Evolutionary conservation across 1,140 invertebrate species (phyloP), one percentile per base, ranked within the genome.

Genomic region (Drusus annulatus): DNA sequence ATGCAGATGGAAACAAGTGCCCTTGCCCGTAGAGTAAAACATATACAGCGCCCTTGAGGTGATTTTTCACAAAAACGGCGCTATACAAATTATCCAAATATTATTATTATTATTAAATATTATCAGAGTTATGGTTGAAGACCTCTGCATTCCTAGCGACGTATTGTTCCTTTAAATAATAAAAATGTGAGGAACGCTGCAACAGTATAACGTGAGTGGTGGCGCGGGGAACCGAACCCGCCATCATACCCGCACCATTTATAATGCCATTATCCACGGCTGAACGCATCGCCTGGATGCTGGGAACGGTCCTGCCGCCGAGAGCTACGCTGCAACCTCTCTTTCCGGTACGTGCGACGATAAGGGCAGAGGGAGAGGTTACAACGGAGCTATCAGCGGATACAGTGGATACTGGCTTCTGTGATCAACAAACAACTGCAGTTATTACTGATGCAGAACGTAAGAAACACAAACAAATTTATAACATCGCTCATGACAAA

Each of bases 261-360:
- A 69, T 69, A 69, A 69, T 69, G 65, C 65, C 65, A 69, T 69
- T 69, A 69, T 69, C 1, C 65, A 69, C 65, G 65, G 65, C 36
- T 36, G 65, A 45, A 68, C 31, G 31, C 63, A 68, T 45, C 63
- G 2, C 36, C 21, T 63, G 62, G 25, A 13, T 28, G 62, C 19
- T 23, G 17, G 17, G 60, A 25, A 16, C 15, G 1, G 21, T 2
- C 10, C 60, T 23, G 17, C 60, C 21, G 10, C 62, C 13, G 21
- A 4, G 60, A 16, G 3, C 5, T 4, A 5, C 62, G 25, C 8
- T 25, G 16, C 25, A 63, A n/a, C 7, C 16, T 31, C 25, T n/a
- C 25, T 16, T 25, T 63, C 25, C 16, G 21, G 0, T 63, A 16
- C 3, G 19, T 21, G 54, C 10, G 1, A 56, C 8, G 19, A 17